Evolutionary conservation across 2,888 invertebrate genomes (phyloP), one percentile per base, ranked within the genome.

Genomic region (Ophioninae sp.): DNA sequence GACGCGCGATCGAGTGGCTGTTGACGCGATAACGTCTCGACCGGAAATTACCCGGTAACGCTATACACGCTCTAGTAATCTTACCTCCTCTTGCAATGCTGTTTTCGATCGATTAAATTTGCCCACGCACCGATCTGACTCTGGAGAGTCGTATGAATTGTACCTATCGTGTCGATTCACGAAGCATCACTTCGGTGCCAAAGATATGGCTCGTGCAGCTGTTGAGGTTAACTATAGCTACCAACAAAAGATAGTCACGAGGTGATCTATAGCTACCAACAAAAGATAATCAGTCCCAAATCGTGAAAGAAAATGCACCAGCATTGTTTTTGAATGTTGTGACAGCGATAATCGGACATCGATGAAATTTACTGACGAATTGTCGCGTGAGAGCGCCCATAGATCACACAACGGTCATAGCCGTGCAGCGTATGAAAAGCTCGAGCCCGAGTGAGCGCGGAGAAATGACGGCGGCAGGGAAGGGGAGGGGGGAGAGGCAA

Each of bases 351-450:
- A 76, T 67, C 37, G 75, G 51, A 39, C 13, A 37, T 22, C 75
- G 56, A 67, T 67, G 39, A 76, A 76, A 67, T 58, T 67, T 41
- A 76, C 75, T 67, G 58, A 76, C 58, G 58, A 76, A 76, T 76
- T 76, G 67, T 58, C 44, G 58, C 51, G 63, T 22, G 22, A 22
- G 20, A 39, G 6, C 22, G 39, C 20, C 20, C 59, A 59, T 44
- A 13, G 2, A 39, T 37, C 23, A 61, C 41, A 20, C 22, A 13
- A 22, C 44, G 37, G n/a, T 44, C 73, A 41, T 74, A 74, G 22
- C 39, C 64, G 61, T 64, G 58, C 20, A 58, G 22, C 41, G 51
- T 76, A 41, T n/a, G 39, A 20, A 59, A 13, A 58, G 41, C 17
- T 63, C 41, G 73, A 73, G 8, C 6, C 13, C 22, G 63, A 61